Evolutionary conservation across 1,140 invertebrate species (phyloP), one percentile per base, ranked within the genome.

Genomic region (Rhizoglyphus robini): DNA sequence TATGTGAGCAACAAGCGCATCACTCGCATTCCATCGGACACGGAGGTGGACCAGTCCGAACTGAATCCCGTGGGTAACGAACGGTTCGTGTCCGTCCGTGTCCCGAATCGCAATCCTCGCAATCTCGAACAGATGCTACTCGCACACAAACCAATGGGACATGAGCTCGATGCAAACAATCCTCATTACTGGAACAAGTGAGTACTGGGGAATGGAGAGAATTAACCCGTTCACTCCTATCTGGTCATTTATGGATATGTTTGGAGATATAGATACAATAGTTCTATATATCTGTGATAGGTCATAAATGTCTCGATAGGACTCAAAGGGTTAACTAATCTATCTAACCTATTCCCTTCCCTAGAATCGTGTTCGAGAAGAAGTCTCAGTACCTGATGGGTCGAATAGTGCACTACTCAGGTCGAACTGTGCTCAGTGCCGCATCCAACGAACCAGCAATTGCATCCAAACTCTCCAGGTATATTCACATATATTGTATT

Each of bases 91-190:
- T 18, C 29, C 3, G 25, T 38, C 11, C 29, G 46, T 27, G 20
- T 68, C 5, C 29, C 60, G 4, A 69, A 68, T 49, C 29, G 66
- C 15, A 69, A 69, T 65, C 68, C 68, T 15, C 23, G 68, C 18
- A 69, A 69, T 63, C 47, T 69, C 3, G 68, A 69, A 47, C 65
- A 67, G 38, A n/a, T 69, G 20, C 32, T 47, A 2, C 31, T 67
- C 4, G 61, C 59, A 34, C 15, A 5, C 3, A 69, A 69, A 63
- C 66, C 68, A 23, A 31, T 63, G 23, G 68, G 68, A 4, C 65
- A 31, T 51, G 65, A 67, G 41, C n/a, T 69, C 27, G 68, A 69
- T 41, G 13, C 8, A 27, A 18, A 31, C 32, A 15, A 25, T 5
- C 32, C 11, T 11, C 20, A 15, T 3, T 67, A 34, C 48, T 68